phyloP scores from a whole-genome alignment of 1,140 invertebrate genomes.

The Periplaneta americana region DNA sequence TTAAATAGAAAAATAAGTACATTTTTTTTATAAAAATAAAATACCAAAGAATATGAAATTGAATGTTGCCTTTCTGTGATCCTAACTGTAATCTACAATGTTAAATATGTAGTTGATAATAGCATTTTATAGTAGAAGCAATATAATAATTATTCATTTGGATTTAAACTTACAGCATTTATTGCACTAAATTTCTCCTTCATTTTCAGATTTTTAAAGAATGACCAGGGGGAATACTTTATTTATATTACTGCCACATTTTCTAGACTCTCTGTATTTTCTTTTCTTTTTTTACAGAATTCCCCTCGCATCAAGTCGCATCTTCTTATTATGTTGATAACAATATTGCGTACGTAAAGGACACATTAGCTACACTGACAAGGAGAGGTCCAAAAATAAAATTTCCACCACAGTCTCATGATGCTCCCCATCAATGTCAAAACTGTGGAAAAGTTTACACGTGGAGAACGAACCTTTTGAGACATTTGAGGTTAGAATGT shows the following conservation, averaged over 20 bases:
- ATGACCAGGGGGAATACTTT: no score
- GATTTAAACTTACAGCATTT: no score
- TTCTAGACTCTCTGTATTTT: not conserved
- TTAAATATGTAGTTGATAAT: no score
- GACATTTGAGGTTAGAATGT: slow-evolving; percentile 43
- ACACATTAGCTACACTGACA: not conserved
- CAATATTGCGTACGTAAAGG: not conserved
- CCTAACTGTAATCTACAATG: no score
- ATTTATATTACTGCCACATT: not conserved
- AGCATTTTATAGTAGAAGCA: no score
- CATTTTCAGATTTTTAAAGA: not conserved
- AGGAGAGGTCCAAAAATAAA: not conserved
- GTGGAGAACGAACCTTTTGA: slow-evolving; percentile 40
- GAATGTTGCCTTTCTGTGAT: no score
- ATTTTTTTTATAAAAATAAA: no score
- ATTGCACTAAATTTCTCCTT: no score
- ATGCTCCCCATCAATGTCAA: not conserved
- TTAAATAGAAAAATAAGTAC: no score
- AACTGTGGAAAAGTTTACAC: slow-evolving; percentile 30
- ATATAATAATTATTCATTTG: no score
- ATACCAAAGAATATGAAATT: no score
- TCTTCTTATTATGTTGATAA: not conserved
- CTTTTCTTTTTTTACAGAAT: not conserved
- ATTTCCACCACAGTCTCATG: not conserved
- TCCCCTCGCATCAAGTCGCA: not conserved